Base-by-base conservation (phyloP, 53 echinoderm and acorn worm genomes). In the Pentamera pediparva region DNA sequence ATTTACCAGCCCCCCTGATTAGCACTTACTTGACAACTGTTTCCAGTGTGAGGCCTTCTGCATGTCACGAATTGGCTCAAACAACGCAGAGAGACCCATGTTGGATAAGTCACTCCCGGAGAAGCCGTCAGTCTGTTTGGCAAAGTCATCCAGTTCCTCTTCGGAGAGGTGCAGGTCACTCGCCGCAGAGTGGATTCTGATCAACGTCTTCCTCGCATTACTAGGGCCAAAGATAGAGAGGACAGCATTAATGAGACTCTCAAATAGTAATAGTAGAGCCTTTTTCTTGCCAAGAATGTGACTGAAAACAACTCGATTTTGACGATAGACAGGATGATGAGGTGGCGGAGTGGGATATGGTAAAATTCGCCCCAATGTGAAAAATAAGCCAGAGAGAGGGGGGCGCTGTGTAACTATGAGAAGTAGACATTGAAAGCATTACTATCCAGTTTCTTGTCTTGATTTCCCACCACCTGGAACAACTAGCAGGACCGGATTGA, bases 51-150 rank as follows among this genome's bases (percentile, higher is more conserved):
- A 78, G 4, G 95, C 95, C 26, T 72, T 59, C 61, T 90, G 95
- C 78, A 95, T 79, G 67, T 95, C 90, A 35, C 90, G 73, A 34
- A 95, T 87, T 35, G 95, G 95, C 63, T 95, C 84, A 80, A 91
- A 95, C 32, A 90, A 59, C 9, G 90, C 95, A 20, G 95, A 86
- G 33, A 90, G 65, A 32, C 84, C 76, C 21, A 95, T 75, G 75
- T 87, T 95, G 32, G 95, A 86, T 51, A 95, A 67, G 75, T 90
- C 95, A 78, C 95, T 95, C 2, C 95, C 95, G 19, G 95, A 95
- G 70, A 83, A 95, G 15, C 90, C 95, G 20, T 84, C 77, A 3
- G 95, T 95, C 21, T 59, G 59, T 65, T 82, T 80, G 26, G 95
- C 90, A 79, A 95, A 95, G 6, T 64, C 49, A 22, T 84, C 77